Percentiles rank a stretch among this genome's conserved stretches.
These are phyloP conservation scores for Tenthredo scrophulariae DNA, from an alignment of 2,888 invertebrate species.

Conservation along the genomic window DNA sequence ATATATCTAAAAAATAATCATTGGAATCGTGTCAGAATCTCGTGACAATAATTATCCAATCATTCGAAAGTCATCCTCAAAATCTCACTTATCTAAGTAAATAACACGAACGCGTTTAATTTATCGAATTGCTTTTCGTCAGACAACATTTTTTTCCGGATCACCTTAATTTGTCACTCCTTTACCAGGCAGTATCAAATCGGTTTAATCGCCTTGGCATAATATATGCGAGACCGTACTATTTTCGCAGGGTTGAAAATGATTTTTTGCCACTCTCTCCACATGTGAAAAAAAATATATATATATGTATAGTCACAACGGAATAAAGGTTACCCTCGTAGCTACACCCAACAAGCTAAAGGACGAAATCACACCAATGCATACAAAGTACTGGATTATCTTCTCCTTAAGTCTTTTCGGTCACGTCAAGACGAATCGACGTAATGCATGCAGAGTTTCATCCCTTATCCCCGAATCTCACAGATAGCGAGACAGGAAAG, in stretches of 20 bases:
- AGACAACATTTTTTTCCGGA: not conserved
- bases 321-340: slow-evolving; percentile 2
- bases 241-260: not conserved
- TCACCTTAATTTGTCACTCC: not conserved
- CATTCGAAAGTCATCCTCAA: not conserved
- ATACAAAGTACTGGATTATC: slow-evolving; percentile 55
- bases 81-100: not conserved
- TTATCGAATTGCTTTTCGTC: not conserved
- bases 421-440: slow-evolving; percentile 38
- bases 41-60: not conserved
- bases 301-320: not conserved
- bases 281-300: not conserved
- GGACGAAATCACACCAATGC: slow-evolving; percentile 52
- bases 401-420: slow-evolving; percentile 46
- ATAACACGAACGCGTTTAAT: not conserved
- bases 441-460: slow-evolving; percentile 44
- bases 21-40: not conserved
- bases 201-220: not conserved
- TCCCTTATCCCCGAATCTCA: slow-evolving; percentile 9
- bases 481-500: not conserved
- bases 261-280: not conserved
- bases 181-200: not conserved
- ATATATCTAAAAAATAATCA: not conserved
- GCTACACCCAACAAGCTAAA: not conserved
- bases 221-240: not conserved